Evolutionary conservation across 2,113 vertebrate genomes (phyloP), one percentile per base, ranked within the genome.

Genomic region (Myotis davidii): DNA sequence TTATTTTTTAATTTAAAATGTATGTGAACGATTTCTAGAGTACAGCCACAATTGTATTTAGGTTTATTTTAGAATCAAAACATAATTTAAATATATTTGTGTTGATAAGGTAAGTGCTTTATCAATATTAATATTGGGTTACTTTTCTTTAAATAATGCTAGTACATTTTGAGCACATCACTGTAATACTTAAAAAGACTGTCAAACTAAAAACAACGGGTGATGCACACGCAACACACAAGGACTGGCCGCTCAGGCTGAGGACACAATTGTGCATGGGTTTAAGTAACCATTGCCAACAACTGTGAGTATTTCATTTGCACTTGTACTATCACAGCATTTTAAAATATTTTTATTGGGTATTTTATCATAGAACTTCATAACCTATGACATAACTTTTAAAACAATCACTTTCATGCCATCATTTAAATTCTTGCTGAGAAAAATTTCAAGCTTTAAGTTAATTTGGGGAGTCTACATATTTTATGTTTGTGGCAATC

Each of bases 121-220:
- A 59, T 72, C 88, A 93, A 94, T 96, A 95, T 97, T 50, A 88
- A 77, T 37, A 67, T 78, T 45, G 34, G 16, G 17, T 70, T 95
- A 96, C 95, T 97, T 97, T 69, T 52, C 21, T 70, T 74, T 95
- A 97, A 95, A 96, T 94, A 73, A 29, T 39, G 23, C 6, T 85
- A 88, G 94, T 95, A 96, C 96, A 97, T 97, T 96, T 96, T 97
- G 87, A 97, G 92, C 89, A 94, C 56, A 93, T 88, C 27, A 0
- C 0, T 82, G 85, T 85, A 65, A 59, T 95, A 93, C 90, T 59
- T 86, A 20, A 82, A 85, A 94, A 82, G 59, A 17, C 59, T 73
- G 2, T 73, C 48, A 39, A 81, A 74, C 13, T 91, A 6, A 87
- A 86, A 52, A 23, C 32, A n/a, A 79, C 76, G 5, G 12, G 54